phyloP scores from a whole-genome alignment of 2,797 vertebrate genomes.

The Sylvia borin region DNA sequence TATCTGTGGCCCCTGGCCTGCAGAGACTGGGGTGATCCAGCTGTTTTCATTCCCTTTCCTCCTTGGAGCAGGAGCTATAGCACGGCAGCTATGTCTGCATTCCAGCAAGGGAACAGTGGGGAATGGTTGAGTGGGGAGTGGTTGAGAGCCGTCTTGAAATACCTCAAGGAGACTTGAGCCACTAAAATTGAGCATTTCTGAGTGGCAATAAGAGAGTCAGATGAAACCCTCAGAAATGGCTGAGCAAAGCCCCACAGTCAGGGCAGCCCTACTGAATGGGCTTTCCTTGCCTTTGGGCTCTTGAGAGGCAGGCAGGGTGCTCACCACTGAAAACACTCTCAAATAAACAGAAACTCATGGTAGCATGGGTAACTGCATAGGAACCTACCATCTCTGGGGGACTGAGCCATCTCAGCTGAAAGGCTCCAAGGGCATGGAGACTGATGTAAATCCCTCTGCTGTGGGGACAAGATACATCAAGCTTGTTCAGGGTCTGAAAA shows the following conservation, averaged over 20 bases:
- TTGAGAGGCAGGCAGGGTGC: background rate
- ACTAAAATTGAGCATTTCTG: background rate
- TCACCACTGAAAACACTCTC: background rate
- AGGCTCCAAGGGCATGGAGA: background rate
- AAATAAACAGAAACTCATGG: background rate
- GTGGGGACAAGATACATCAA: background rate
- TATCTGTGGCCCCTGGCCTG: background rate
- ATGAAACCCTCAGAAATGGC: background rate
- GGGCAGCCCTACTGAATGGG: background rate
- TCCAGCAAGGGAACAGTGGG: background rate
- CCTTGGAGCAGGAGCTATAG: background rate
- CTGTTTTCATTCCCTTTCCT: background rate
- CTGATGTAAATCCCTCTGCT: background rate
- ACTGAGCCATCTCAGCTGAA: background rate
- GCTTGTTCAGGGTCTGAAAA: background rate
- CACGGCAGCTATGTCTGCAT: background rate
- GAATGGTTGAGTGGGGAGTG: background rate
- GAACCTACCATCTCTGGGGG: accelerated
- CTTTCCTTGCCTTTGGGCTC: background rate
- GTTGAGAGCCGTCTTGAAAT: background rate
- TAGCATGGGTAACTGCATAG: background rate
- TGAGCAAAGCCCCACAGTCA: background rate
- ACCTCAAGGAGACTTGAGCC: background rate
- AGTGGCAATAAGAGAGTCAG: background rate
- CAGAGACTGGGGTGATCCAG: background rate